Percentiles rank a stretch among this genome's conserved stretches.
phyloP scores from a whole-genome alignment of 2,888 invertebrate genomes.

The Oithona nana region DNA sequence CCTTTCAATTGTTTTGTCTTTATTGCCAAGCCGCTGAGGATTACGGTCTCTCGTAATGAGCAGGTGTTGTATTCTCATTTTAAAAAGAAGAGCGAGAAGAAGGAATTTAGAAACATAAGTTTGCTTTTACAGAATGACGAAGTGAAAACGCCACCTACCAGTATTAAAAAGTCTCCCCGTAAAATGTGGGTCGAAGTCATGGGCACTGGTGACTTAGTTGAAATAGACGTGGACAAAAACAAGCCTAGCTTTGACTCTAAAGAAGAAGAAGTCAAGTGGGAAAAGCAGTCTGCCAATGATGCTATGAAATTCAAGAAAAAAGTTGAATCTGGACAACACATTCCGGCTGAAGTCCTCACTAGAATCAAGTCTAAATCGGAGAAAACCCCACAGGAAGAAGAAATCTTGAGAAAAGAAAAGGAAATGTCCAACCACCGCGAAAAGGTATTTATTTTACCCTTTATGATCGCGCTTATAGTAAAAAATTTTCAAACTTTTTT shows the following conservation, averaged over 20 bases:
- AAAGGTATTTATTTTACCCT: neutral
- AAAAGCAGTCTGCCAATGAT: slow-evolving; percentile 7
- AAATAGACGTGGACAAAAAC: slow-evolving; percentile 15
- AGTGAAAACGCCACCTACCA: too few species aligned
- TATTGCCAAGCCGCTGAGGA: too few species aligned
- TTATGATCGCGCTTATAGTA: neutral
- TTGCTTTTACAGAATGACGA: too few species aligned
- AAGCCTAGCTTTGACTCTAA: slow-evolving; percentile 9
- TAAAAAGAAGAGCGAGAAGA: too few species aligned
- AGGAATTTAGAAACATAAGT: too few species aligned
- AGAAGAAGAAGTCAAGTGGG: slow-evolving; percentile 14
- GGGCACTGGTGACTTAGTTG: slow-evolving; percentile 14
- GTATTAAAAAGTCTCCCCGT: neutral
- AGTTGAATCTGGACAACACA: slow-evolving; percentile 2
- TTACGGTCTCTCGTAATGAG: too few species aligned
- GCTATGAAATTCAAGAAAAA: slow-evolving; percentile 13
- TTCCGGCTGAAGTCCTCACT: slow-evolving; percentile 7
- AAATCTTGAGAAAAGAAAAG: slow-evolving; percentile 2
- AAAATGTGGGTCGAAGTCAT: slow-evolving; percentile 17
- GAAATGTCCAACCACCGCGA: neutral
- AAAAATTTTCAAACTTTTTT: too few species aligned
- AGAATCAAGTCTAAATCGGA: slow-evolving; percentile 1
- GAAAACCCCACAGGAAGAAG: slow-evolving; percentile 1
- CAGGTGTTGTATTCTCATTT: too few species aligned
- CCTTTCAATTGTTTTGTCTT: too few species aligned